Base-by-base conservation (phyloP, 2,113 vertebrate species). In the Vidua chalybeata region DNA sequence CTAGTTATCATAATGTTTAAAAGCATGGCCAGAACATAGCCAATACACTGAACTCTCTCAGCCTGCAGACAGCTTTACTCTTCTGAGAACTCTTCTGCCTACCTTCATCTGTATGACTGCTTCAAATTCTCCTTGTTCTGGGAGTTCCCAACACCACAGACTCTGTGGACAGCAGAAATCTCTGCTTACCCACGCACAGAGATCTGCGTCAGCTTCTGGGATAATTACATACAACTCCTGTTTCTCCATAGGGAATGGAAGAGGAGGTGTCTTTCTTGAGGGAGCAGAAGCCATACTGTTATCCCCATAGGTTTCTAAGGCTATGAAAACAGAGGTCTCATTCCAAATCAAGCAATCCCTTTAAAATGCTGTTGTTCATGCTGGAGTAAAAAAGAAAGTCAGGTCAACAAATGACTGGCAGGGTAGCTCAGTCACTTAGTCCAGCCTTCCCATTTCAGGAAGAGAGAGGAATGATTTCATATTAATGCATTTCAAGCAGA, bases 181-280 rank as follows among this genome's bases (percentile, higher is more conserved):
- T 95, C 90, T 84, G 94, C 92, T 72, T 75, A 81, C 69, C 85
- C 90, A 89, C 64, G 8, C 85, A 96, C 0, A 0, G 28, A 84
- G 49, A 89, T 89, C 88, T 94, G 90, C 54, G 2, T 94, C 96
- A 95, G 64, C 71, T 78, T 87, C 88, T 69, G 73, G 56, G 54
- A 91, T 93, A 96, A 89, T 84, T 81, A 88, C 94, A 92, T 11
- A 75, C 64, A 9, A 58, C 86, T 93, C 83, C 41, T 84, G 90
- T 73, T 86, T 92, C 83, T 95, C 90, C 73, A 67, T 0, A 87
- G 76, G 49, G 85, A 93, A 90, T 7, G 77, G 85, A 90, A 93
- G 92, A 97, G 93, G 94, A 96, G 88, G 90, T 87, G 92, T 93
- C 92, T 92, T 90, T 93, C 76, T 95, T 90, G 93, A 95, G 83